A percentile compares a stretch with the other conserved stretches of the same genome.
These are phyloP conservation scores for Thunnus albacares DNA, from an alignment of 2,797 vertebrate genomes.

Conservation along the genomic window DNA sequence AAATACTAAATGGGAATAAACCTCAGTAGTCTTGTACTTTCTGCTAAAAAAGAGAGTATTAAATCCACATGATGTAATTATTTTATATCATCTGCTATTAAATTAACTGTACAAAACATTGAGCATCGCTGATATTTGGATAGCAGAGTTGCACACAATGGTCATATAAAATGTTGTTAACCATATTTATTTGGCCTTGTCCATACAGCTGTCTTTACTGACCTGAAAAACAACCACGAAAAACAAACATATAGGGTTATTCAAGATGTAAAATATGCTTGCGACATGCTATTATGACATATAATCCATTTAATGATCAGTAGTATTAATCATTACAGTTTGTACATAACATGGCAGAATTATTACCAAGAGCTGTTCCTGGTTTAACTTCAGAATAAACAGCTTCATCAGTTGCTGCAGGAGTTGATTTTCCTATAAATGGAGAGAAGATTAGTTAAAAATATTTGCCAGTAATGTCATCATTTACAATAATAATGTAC, in stretches of 20 bases:
- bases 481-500: neutral
- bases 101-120: no score
- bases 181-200: no score
- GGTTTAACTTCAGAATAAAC: slow-evolving; percentile 31
- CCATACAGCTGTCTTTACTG: no score
- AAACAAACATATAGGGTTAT: neutral
- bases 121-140: no score
- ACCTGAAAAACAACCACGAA: neutral
- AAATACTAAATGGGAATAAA: neutral
- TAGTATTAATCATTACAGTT: neutral
- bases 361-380: no score
- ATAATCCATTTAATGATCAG: neutral
- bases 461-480: neutral
- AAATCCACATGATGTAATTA: neutral
- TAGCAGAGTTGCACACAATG: no score
- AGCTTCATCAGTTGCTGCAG: neutral
- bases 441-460: neutral
- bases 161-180: no score
- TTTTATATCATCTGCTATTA: neutral
- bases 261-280: neutral
- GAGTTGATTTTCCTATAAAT: neutral
- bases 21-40: neutral
- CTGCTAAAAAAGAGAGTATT: no score
- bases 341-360: no score
- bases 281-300: neutral